A percentile compares a stretch with the other conserved stretches of the same genome.
Evolutionary conservation across 2,888 invertebrate species (phyloP).

Genomic region (Tetragonula carbonaria): DNA sequence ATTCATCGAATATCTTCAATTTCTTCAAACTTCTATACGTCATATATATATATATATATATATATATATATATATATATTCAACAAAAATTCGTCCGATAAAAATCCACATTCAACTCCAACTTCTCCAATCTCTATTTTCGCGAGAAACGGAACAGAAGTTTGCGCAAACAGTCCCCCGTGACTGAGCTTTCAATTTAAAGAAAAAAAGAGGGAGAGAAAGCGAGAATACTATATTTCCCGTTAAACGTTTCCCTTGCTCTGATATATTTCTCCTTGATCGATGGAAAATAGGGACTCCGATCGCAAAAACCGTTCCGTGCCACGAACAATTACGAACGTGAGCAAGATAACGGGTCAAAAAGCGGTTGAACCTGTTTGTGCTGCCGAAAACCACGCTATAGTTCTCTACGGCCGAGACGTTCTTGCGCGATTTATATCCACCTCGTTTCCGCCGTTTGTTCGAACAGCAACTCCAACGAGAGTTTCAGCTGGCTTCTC

Average conservation of each 20-base stretch:
- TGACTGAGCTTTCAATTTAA: background rate
- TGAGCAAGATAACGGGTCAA: conserved; percentile 39
- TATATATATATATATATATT: too few relatives aligned
- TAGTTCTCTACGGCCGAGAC: conserved; percentile 2
- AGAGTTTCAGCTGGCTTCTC: conserved; percentile 12
- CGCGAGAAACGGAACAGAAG: background rate
- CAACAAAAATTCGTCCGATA: too few relatives aligned
- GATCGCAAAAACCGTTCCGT: conserved; percentile 30
- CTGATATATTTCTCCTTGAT: conserved; percentile 1
- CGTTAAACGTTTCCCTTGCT: background rate
- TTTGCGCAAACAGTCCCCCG: background rate
- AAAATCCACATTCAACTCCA: background rate
- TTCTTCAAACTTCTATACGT: background rate
- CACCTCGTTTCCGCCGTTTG: conserved; percentile 16
- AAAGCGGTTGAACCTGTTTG: conserved; percentile 36
- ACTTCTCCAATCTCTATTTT: background rate
- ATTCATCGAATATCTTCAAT: background rate
- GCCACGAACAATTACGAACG: conserved; percentile 42
- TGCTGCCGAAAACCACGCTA: conserved; percentile 34
- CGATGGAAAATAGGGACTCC: conserved; percentile 14
- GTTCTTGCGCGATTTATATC: conserved; percentile 34
- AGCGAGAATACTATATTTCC: background rate
- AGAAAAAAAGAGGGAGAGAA: background rate
- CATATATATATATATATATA: too few relatives aligned
- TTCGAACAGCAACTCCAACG: conserved; percentile 10